Base-by-base conservation (phyloP, 2,888 invertebrate genomes). In the Mimachlamys varia region DNA sequence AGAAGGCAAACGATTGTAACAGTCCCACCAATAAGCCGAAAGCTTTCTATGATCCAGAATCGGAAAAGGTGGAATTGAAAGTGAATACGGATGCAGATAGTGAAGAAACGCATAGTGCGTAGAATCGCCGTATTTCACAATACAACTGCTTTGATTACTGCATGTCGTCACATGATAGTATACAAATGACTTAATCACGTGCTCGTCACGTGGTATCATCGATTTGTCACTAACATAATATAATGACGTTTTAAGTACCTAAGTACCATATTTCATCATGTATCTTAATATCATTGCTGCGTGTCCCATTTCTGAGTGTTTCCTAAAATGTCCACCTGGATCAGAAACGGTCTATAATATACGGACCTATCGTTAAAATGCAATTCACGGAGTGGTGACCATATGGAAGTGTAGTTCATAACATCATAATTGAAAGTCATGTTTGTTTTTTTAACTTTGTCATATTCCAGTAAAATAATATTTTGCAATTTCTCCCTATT, bases 1-100 rank as follows among this genome's bases (percentile, higher is more conserved):
- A 91, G 88, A 93, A 94, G 88, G 93, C 92, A 44, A 95, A 95
- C 89, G 95, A 95, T 27, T 94, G 94, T 89, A 44, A 44, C 7
- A 94, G 93, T 88, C 93, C 94, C 87, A 93, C 93, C 49, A 94
- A 94, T 88, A 94, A 94, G 88, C 94, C 95, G 12, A 95, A 95
- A 87, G 95, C 95, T 19, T 95, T 93, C 62, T 96, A 95, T 89
- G 95, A 96, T 88, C 93, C 95, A 0, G 95, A 96, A 93, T 95
- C 96, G 7, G 95, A 96, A 91, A 95, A 95, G 89, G 95, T 96
- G 17, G 95, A 95, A 88, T 93, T 96, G 22, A 95, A 95, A 88
- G 94, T 95, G n/a, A 94, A 94, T 19, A 94, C 94, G 33, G 94
- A 94, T 38, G 93, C 91, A 38, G 94, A 94, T 22, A 76, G 76